Percentiles rank a stretch among this genome's conserved stretches.
phyloP scores from a whole-genome alignment of 2,113 vertebrate species.

The Tetrax tetrax region DNA sequence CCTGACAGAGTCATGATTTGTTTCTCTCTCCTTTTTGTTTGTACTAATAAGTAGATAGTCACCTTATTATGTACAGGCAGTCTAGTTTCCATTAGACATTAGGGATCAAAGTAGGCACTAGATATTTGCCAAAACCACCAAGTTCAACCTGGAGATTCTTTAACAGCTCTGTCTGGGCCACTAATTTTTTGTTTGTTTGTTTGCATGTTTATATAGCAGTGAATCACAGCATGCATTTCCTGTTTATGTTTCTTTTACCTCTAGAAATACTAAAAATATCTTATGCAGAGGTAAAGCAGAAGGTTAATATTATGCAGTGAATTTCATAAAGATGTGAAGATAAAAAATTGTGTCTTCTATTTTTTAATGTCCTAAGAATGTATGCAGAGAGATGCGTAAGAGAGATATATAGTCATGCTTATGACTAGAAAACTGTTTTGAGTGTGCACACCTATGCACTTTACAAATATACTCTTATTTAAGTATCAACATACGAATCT shows the following conservation, averaged over 20 bases:
- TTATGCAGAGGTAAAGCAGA: neutral
- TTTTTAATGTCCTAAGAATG: neutral
- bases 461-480: neutral
- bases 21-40: neutral
- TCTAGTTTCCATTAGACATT: neutral
- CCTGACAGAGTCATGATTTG: neutral
- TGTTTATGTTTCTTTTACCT: neutral
- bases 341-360: neutral
- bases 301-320: neutral
- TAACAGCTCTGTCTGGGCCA: neutral
- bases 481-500: neutral
- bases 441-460: neutral
- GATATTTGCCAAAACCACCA: neutral
- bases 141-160: neutral
- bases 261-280: neutral
- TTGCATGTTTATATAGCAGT: neutral
- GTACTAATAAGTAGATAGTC: neutral
- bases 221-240: neutral
- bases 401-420: neutral
- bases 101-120: neutral
- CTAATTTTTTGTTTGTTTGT: neutral
- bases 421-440: neutral
- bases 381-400: neutral
- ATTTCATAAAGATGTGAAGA: neutral
- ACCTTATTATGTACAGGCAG: neutral